Conservation (phyloP, 2,888 invertebrate genomes). For the Isotomurus palustris region DNA sequence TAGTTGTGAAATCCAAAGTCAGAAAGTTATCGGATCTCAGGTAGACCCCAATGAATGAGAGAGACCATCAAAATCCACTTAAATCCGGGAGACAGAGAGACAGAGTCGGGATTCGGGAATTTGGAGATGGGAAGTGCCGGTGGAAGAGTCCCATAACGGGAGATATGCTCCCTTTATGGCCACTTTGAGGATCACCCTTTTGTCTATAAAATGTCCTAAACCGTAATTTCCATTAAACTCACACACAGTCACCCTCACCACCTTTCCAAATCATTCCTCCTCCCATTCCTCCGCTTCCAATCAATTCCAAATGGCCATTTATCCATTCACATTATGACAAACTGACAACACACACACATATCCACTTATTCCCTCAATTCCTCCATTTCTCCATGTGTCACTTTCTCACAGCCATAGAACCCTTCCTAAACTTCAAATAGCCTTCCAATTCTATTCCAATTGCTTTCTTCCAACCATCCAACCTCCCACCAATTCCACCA, state of each 20-base stretch:
- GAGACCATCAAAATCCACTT: too few species aligned
- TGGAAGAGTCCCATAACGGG: slow-evolving; percentile 1
- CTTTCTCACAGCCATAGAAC: neutral
- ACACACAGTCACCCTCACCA: too few species aligned
- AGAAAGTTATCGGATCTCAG: too few species aligned
- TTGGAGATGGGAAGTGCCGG: slow-evolving; percentile 1
- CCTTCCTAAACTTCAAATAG: neutral
- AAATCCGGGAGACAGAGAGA: neutral
- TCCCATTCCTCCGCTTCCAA: too few species aligned
- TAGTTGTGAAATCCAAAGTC: too few species aligned
- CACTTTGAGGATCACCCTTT: slow-evolving; percentile 12
- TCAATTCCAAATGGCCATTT: neutral
- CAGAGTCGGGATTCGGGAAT: neutral
- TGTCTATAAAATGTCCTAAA: neutral
- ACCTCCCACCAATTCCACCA: too few species aligned
- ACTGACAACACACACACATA: neutral
- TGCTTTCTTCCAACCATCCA: too few species aligned
- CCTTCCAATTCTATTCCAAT: too few species aligned
- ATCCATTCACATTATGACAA: neutral
- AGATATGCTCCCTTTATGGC: slow-evolving; percentile 3
- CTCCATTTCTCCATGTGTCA: neutral
- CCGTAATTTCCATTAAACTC: neutral
- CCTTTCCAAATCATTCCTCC: too few species aligned
- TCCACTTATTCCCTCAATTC: neutral
- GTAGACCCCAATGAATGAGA: too few species aligned